Evolutionary conservation across 2,888 invertebrate genomes (phyloP).

Genomic region (Cyaniris semiargus): DNA sequence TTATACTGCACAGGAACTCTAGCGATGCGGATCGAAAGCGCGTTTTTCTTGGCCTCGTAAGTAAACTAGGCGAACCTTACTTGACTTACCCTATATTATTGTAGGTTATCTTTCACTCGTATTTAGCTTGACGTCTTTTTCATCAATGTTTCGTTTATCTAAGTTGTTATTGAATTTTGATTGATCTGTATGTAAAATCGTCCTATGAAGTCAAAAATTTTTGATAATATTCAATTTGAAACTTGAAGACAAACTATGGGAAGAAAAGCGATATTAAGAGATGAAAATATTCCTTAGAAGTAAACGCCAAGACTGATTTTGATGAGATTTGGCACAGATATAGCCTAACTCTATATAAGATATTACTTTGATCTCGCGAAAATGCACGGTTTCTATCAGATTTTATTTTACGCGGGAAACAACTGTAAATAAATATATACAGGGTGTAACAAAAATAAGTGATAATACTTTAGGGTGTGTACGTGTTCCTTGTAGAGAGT

Average conservation of each 20-base stretch:
- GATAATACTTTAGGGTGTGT: no score
- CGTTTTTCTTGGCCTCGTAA: constrained; percentile 58
- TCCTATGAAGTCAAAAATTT: not conserved
- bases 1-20: constrained; percentile 68
- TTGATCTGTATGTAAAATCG: not conserved
- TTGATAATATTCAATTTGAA: not conserved
- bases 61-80: constrained; percentile 47
- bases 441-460: no score
- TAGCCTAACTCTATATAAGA: no score
- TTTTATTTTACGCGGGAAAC: no score
- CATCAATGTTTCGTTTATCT: not conserved
- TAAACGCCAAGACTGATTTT: no score
- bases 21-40: constrained; percentile 72
- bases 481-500: no score
- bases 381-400: no score
- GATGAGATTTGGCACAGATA: no score
- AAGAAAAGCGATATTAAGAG: no score
- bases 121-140: not conserved
- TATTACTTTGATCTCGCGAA: no score
- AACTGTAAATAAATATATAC: not conserved
- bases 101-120: constrained; percentile 18
- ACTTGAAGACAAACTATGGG: not conserved
- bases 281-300: no score
- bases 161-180: not conserved
- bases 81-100: constrained; percentile 38